Percentiles rank a stretch among this genome's conserved stretches.
phyloP scores from a whole-genome alignment of 64 coral and sea anemone genomes.

The Dendrophyllia cribrosa region DNA sequence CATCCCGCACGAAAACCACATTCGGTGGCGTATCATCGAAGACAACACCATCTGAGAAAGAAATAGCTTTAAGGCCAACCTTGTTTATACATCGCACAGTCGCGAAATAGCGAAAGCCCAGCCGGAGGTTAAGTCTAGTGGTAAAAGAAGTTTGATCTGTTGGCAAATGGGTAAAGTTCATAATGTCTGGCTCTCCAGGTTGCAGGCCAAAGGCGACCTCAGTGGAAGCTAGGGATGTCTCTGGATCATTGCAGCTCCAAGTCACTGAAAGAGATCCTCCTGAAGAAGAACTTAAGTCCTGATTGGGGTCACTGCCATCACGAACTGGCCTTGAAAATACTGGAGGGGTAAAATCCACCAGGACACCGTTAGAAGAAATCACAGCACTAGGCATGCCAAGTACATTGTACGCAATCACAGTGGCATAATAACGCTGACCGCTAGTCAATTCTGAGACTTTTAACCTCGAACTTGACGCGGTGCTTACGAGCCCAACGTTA shows the following conservation, averaged over 20 bases:
- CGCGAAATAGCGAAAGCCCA: slow-evolving; percentile 88
- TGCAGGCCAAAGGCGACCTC: slow-evolving; percentile 89
- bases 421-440: slow-evolving; percentile 84
- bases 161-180: slow-evolving; percentile 63
- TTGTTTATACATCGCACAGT: slow-evolving; percentile 88
- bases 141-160: slow-evolving; percentile 52
- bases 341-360: slow-evolving; percentile 86
- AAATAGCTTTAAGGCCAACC: slow-evolving; percentile 73
- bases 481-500: slow-evolving; percentile 76
- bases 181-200: slow-evolving; percentile 75
- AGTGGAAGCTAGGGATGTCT: slow-evolving; percentile 66
- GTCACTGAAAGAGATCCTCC: slow-evolving; percentile 22
- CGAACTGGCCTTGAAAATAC: slow-evolving; percentile 63
- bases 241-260: slow-evolving; percentile 84
- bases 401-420: slow-evolving; percentile 85
- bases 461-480: slow-evolving; percentile 80
- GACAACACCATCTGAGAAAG: slow-evolving; percentile 77
- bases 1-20: slow-evolving; percentile 62
- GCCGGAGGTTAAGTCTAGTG: slow-evolving; percentile 43
- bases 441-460: slow-evolving; percentile 75
- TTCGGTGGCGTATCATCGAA: slow-evolving; percentile 76
- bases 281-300: slow-evolving; percentile 61
- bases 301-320: slow-evolving; percentile 58
- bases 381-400: slow-evolving; percentile 82
- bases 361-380: slow-evolving; percentile 85